Conservation (phyloP, 2,888 invertebrate species). For the Torymus texanus region DNA sequence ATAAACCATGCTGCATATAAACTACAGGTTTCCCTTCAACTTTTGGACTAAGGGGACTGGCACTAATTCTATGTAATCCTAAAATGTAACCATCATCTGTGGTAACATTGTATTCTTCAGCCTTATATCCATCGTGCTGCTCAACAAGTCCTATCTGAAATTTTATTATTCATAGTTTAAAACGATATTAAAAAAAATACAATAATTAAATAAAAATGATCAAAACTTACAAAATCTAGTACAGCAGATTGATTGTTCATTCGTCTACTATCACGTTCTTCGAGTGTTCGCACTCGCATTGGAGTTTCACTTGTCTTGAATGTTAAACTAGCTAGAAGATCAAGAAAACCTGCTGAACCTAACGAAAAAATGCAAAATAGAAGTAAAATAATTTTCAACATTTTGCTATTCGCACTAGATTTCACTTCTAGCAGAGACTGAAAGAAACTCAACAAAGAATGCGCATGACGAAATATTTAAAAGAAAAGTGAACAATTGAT, state of each 20-base stretch:
- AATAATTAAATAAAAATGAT: too few species aligned
- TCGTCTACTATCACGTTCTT: neutral
- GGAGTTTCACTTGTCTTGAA: neutral
- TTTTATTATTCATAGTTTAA: neutral
- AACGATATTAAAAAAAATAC: too few species aligned
- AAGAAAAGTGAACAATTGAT: too few species aligned
- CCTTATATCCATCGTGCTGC: conserved; percentile 63
- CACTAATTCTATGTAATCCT: conserved; percentile 62
- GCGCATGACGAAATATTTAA: too few species aligned
- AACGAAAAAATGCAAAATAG: too few species aligned
- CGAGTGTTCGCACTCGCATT: neutral
- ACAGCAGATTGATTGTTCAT: neutral
- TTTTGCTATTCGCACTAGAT: too few species aligned
- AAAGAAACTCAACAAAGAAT: too few species aligned
- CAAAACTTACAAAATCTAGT: too few species aligned
- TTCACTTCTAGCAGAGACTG: too few species aligned
- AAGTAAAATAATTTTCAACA: too few species aligned
- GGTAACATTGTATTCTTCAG: conserved; percentile 61
- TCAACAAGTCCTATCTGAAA: conserved; percentile 62
- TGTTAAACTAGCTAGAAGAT: too few species aligned
- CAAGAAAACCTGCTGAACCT: too few species aligned
- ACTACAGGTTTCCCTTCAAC: conserved; percentile 61
- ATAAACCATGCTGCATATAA: conserved; percentile 65
- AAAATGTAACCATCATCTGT: conserved; percentile 66
- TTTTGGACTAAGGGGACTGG: conserved; percentile 53